A percentile compares a stretch with the other conserved stretches of the same genome.
Evolutionary conservation across 2,113 vertebrate species (phyloP).

Genomic region (Anser cygnoides): DNA sequence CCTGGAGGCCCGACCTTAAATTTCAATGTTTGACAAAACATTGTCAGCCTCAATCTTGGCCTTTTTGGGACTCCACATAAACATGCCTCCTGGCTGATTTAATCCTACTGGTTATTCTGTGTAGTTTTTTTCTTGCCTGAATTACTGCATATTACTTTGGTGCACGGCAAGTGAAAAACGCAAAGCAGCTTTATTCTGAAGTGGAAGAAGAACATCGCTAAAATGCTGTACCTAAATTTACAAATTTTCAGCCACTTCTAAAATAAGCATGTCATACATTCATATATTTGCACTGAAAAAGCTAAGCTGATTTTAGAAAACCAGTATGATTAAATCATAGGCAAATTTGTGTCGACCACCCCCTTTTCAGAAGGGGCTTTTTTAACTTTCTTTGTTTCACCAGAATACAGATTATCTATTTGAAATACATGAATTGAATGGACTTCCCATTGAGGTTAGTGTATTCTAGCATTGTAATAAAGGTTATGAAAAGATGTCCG

Average conservation of each 20-base stretch:
- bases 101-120: neutral
- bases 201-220: neutral
- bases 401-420: constrained; percentile 64
- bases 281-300: constrained; percentile 20
- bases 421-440: constrained; percentile 58
- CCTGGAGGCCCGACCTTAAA: neutral
- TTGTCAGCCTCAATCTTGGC: neutral
- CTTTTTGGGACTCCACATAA: neutral
- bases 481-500: constrained; percentile 71
- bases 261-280: constrained; percentile 12
- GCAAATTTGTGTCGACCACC: constrained; percentile 61
- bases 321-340: constrained; percentile 64
- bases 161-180: neutral
- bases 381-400: constrained; percentile 50
- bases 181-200: neutral
- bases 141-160: neutral
- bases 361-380: constrained; percentile 36
- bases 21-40: neutral
- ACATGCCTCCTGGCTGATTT: neutral
- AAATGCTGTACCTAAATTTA: neutral
- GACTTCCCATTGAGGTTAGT: constrained; percentile 69
- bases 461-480: constrained; percentile 69
- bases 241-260: neutral
- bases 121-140: neutral
- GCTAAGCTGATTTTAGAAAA: constrained; percentile 48